These are phyloP conservation scores for Sebastes matsubarae DNA, from an alignment of 2,797 vertebrate genomes.

Conservation along the genomic window DNA sequence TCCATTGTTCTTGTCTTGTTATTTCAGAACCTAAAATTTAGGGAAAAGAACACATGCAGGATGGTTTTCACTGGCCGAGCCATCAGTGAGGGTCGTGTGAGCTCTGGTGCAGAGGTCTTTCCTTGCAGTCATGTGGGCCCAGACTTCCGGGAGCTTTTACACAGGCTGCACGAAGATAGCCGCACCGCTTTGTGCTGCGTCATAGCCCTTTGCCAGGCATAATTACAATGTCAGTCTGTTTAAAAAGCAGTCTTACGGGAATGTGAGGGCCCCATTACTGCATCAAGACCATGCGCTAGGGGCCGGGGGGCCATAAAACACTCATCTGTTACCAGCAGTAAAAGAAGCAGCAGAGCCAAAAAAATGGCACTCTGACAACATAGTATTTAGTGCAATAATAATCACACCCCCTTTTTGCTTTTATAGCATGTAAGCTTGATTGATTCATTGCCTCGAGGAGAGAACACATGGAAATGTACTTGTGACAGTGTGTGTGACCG, in stretches of 20 bases:
- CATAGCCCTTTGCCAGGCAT: conserved; percentile 61
- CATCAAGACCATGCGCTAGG: conserved; percentile 50
- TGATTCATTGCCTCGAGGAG: conserved; percentile 70
- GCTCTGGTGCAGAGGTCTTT: conserved; percentile 48
- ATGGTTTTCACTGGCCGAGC: conserved; percentile 63
- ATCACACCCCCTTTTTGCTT: conserved; percentile 69
- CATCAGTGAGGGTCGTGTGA: conserved; percentile 47
- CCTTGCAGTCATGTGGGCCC: conserved; percentile 48
- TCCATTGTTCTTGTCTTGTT: conserved; percentile 73
- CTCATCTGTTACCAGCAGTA: conserved; percentile 72
- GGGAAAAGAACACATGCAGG: conserved; percentile 26
- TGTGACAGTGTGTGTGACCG: conserved; percentile 60
- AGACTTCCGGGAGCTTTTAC: conserved; percentile 54
- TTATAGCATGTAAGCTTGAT: conserved; percentile 75
- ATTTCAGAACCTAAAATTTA: conserved; percentile 61
- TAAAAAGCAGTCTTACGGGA: conserved; percentile 69
- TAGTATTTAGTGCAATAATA: conserved; percentile 76
- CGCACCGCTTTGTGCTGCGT: conserved; percentile 46
- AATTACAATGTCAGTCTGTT: conserved; percentile 77
- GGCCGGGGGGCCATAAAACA: conserved; percentile 72
- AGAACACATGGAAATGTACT: conserved; percentile 69
- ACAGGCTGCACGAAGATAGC: conserved; percentile 57
- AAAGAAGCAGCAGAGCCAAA: conserved; percentile 59
- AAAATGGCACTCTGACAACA: conserved; percentile 63
- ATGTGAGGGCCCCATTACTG: conserved; percentile 68